These are phyloP conservation scores for Varanus salvator DNA, from an alignment of 2,113 vertebrate genomes.

Conservation along the genomic window DNA sequence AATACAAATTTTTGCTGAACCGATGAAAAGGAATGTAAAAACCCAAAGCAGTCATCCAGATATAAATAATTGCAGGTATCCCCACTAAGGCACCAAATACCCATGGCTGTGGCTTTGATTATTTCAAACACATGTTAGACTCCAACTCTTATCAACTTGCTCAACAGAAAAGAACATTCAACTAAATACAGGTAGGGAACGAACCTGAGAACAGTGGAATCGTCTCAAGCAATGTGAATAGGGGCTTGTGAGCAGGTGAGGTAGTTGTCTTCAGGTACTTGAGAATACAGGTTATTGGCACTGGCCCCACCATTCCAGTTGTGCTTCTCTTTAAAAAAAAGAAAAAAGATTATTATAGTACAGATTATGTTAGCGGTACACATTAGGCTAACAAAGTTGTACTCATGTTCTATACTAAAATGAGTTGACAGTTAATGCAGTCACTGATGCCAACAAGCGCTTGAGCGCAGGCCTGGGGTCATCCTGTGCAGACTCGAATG, in stretches of 20 bases:
- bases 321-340: not conserved
- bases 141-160: not conserved
- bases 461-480: too few species aligned
- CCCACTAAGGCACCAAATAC: not conserved
- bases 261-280: conserved; percentile 43
- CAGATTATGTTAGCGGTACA: not conserved
- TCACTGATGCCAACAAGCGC: too few species aligned
- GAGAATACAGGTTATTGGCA: not conserved
- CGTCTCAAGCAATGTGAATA: fast-evolving
- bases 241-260: conserved; percentile 39
- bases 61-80: not conserved
- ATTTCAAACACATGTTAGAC: not conserved
- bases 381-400: not conserved
- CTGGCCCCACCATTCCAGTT: not conserved
- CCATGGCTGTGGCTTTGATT: not conserved
- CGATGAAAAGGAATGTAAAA: not conserved
- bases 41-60: not conserved
- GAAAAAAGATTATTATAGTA: not conserved
- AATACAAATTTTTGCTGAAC: not conserved
- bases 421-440: too few species aligned
- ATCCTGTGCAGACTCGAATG: too few species aligned
- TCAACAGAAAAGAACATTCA: not conserved
- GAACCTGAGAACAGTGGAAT: not conserved
- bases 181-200: not conserved
- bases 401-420: not conserved